Conservation (phyloP, 2,888 invertebrate species). For the Brenthis hecate region DNA sequence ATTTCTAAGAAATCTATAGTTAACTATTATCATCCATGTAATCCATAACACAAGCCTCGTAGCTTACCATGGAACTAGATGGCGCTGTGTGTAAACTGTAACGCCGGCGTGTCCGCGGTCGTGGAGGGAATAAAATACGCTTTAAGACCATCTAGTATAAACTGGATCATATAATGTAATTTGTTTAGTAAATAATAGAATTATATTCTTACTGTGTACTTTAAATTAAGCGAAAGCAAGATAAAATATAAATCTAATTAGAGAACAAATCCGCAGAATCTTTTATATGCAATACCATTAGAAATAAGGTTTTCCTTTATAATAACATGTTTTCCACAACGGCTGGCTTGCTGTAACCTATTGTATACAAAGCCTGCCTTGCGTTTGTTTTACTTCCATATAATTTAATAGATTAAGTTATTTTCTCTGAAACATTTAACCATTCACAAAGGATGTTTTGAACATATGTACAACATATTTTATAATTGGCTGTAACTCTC, state of each 20-base stretch:
- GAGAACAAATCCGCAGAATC: slow-evolving; percentile 4
- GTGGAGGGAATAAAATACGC: too few relatives aligned
- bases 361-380: not conserved
- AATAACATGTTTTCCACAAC: slow-evolving; percentile 9
- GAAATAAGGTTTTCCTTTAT: slow-evolving; percentile 11
- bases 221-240: slow-evolving; percentile 2
- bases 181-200: not conserved
- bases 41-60: too few relatives aligned
- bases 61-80: too few relatives aligned
- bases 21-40: too few relatives aligned
- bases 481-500: too few relatives aligned
- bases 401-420: not conserved
- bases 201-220: not conserved
- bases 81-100: too few relatives aligned
- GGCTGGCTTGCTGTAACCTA: not conserved
- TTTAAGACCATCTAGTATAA: too few relatives aligned
- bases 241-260: slow-evolving; percentile 12
- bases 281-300: slow-evolving; percentile 14
- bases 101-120: too few relatives aligned
- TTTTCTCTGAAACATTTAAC: too few relatives aligned
- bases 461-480: too few relatives aligned
- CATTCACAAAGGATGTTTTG: too few relatives aligned
- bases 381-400: not conserved
- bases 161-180: not conserved
- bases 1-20: too few relatives aligned